Evolutionary conservation across 1,140 invertebrate species (phyloP).

Genomic region (Cyphomyrmex costatus): DNA sequence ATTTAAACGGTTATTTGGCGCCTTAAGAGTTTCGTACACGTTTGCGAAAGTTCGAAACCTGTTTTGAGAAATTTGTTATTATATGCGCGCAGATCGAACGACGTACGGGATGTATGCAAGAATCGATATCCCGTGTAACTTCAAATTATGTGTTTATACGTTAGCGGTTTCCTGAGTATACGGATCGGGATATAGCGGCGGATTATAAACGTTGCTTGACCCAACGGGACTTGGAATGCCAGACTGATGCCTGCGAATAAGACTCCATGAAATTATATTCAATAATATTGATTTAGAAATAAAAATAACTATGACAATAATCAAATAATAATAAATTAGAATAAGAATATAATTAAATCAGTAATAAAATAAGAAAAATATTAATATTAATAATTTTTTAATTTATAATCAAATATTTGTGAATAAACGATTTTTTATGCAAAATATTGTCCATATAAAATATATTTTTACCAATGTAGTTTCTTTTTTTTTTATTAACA

Average conservation of each 20-base stretch:
- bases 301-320: constrained; percentile 8
- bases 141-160: constrained; percentile 40
- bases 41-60: constrained; percentile 21
- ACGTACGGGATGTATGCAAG: background rate
- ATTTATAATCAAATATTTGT: background rate
- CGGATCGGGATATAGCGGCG: background rate
- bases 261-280: background rate
- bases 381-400: background rate
- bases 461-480: background rate
- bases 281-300: background rate
- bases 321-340: background rate
- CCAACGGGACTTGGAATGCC: background rate
- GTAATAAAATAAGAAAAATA: background rate
- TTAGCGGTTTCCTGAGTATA: background rate
- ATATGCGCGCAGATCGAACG: background rate
- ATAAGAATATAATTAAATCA: background rate
- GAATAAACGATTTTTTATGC: background rate
- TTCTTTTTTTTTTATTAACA: too few species aligned
- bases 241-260: background rate
- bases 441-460: background rate
- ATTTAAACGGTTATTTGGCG: constrained; percentile 36
- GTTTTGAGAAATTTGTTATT: constrained; percentile 48
- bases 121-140: constrained; percentile 27
- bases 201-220: background rate
- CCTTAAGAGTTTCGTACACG: background rate